These are phyloP conservation scores for Loriculus beryllinus DNA, from an alignment of 2,797 vertebrate species.

Conservation along the genomic window DNA sequence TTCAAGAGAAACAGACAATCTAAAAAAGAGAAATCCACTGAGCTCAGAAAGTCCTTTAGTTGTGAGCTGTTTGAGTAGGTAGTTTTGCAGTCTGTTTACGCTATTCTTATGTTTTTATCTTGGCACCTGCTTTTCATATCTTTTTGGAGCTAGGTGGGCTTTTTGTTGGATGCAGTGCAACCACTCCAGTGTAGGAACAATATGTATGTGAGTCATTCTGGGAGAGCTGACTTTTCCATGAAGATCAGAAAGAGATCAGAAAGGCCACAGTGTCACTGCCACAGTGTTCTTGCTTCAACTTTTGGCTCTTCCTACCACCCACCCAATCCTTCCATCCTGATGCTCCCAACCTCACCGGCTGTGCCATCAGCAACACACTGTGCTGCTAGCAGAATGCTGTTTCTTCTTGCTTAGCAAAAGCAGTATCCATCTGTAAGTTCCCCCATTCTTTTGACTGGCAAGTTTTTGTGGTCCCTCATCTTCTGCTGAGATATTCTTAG, in stretches of 20 bases:
- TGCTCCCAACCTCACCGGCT: background rate
- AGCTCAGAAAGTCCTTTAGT: background rate
- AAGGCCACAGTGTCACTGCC: background rate
- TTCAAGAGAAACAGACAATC: background rate
- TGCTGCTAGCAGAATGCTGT: background rate
- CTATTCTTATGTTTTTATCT: background rate
- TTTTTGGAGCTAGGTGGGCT: background rate
- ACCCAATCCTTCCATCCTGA: background rate
- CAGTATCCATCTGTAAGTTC: background rate
- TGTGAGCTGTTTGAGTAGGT: background rate
- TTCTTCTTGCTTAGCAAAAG: background rate
- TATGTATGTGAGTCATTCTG: background rate
- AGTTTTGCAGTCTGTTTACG: background rate
- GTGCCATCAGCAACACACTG: background rate
- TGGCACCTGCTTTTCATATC: background rate
- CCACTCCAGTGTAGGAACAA: background rate
- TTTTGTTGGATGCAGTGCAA: background rate
- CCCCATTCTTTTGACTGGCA: background rate
- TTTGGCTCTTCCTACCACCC: background rate
- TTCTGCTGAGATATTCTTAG: background rate
- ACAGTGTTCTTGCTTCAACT: accelerated
- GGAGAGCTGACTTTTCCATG: background rate
- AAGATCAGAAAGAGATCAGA: background rate
- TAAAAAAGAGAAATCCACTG: background rate
- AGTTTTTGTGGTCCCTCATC: background rate